phyloP scores from a whole-genome alignment of 2,113 vertebrate species.

The Siphamia tubifer region DNA sequence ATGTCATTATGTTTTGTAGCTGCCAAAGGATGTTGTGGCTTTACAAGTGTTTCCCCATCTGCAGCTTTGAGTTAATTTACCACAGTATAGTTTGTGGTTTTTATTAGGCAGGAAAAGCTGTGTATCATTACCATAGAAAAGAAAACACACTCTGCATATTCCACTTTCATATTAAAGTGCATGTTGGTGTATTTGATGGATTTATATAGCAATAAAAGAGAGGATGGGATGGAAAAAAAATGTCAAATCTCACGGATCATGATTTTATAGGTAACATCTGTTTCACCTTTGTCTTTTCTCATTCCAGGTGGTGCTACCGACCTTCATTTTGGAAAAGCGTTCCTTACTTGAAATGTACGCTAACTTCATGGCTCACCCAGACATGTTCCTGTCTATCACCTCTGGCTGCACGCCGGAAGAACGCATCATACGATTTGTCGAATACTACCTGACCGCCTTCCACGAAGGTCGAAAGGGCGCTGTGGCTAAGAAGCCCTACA shows the following conservation, averaged over 20 bases:
- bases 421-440: constrained; percentile 89
- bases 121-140: too few species aligned
- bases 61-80: too few species aligned
- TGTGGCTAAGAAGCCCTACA: constrained; percentile 94
- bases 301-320: constrained; percentile 89
- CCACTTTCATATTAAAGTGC: too few species aligned
- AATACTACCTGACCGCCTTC: constrained; percentile 94
- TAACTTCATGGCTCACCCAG: constrained; percentile 93
- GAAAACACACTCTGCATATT: too few species aligned
- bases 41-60: too few species aligned
- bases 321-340: constrained; percentile 93
- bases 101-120: too few species aligned
- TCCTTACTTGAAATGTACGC: constrained; percentile 95
- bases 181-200: too few species aligned
- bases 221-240: neutral
- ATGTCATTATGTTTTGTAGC: too few species aligned
- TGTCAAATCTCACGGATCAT: neutral
- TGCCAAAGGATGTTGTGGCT: too few species aligned
- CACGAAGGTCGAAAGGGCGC: constrained; percentile 90
- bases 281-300: neutral
- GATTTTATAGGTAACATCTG: too few species aligned
- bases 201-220: too few species aligned
- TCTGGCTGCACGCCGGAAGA: constrained; percentile 85
- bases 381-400: constrained; percentile 88
- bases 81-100: too few species aligned